Conservation (phyloP, 2,113 vertebrate species). For the Chaetodon trifascialis region DNA sequence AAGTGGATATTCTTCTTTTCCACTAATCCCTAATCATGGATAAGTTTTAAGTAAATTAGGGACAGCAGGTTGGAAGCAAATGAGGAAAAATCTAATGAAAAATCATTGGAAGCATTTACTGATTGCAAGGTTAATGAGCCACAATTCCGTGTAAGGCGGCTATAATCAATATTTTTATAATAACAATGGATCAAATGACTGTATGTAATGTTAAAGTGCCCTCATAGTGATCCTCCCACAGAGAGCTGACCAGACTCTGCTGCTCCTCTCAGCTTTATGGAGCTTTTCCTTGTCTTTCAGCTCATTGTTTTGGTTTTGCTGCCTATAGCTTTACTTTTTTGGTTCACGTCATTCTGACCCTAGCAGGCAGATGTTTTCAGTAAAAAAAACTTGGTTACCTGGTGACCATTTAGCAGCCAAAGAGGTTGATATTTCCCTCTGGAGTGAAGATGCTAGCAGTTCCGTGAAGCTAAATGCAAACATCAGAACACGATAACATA, state of each 20-base stretch:
- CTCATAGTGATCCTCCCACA: slow-evolving; percentile 16
- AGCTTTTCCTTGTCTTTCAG: neutral
- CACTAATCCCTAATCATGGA: slow-evolving; percentile 69
- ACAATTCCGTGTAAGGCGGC: slow-evolving; percentile 5
- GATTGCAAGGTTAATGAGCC: slow-evolving; percentile 50
- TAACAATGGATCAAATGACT: slow-evolving; percentile 44
- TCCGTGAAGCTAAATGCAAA: too few species aligned
- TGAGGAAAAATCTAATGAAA: slow-evolving; percentile 37
- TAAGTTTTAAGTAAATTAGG: slow-evolving; percentile 64
- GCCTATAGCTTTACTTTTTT: neutral
- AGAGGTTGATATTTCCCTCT: too few species aligned
- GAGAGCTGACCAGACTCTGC: neutral
- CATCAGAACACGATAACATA: too few species aligned
- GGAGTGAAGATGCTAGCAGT: too few species aligned
- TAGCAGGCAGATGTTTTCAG: neutral
- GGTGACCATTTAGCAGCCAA: too few species aligned
- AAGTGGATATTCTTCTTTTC: slow-evolving; percentile 53
- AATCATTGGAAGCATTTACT: slow-evolving; percentile 56
- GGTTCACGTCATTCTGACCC: neutral
- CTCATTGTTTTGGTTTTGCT: slow-evolving; percentile 4
- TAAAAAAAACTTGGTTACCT: neutral
- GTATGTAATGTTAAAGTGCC: neutral
- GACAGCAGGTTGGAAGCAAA: slow-evolving; percentile 57
- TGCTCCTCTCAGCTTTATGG: neutral
- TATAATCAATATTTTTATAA: slow-evolving; percentile 51